Evolutionary conservation across 2,888 invertebrate genomes (phyloP), one percentile per base, ranked within the genome.

Genomic region (Ptychoptera albimana): DNA sequence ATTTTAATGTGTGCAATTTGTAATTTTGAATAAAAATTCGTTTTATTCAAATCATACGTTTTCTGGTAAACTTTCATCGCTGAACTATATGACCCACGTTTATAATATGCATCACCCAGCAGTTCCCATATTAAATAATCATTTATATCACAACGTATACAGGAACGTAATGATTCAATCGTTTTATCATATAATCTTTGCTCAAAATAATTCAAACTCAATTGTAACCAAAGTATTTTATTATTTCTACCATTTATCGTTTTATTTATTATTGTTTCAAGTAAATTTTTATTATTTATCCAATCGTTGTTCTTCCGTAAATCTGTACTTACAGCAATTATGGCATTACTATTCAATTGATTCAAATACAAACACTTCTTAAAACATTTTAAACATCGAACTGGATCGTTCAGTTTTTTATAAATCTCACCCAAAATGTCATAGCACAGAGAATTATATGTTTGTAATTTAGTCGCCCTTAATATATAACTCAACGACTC

Each of bases 41-140:
- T 66, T 9, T 77, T 68, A 50, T 75, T 71, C 46, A 88, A 61
- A 57, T 79, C 74, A 39, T 79, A 69, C 11, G 82, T 82, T 66
- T 79, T 80, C 51, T 81, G 77, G 61, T 87, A 93, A 32, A 87
- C 88, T 59, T 82, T 84, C 46, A 89, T 67, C n/a, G 92, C 86
- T 8, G 93, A 86, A 39, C 79, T 81, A 57, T 79, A 83, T n/a
- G 92, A 87, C 2, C 93, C 93, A 52, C 89, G 71, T n/a, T 76
- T 75, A 54, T 79, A 74, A 63, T 93, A 93, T 1, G 89, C 86
- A 70, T 93, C 93, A 35, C 84, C 93, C 51, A 94, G 67, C 50
- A 85, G 81, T 64, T 92, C 91, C 83, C 89, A 91, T 51, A 82
- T 74, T 52, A 69, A 79, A 70, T 76, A 73, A 63, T 88, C 80